Percentiles rank a stretch among this genome's conserved stretches.
Evolutionary conservation across 2,888 invertebrate species (phyloP).

Genomic region (Acanthosoma haemorrhoidale): DNA sequence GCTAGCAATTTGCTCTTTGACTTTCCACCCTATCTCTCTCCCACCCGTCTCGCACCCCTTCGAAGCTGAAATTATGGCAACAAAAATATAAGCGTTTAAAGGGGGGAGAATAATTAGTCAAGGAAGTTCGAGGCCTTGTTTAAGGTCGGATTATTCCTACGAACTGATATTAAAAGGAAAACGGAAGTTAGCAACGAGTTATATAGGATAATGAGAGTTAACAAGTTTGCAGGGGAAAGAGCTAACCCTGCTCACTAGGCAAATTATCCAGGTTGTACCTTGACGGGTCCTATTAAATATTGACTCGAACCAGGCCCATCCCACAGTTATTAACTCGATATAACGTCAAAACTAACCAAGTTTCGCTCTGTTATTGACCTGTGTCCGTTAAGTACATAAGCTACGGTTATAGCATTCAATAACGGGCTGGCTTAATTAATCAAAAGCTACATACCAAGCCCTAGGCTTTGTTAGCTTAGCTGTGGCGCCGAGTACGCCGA

Average conservation of each 20-base stretch:
- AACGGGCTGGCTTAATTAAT: neutral
- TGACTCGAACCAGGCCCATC: neutral
- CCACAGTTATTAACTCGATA: neutral
- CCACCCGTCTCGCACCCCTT: no score
- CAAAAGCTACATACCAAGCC: neutral
- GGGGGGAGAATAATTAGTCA: neutral
- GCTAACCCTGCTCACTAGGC: neutral
- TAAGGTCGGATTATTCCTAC: neutral
- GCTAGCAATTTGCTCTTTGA: conserved; percentile 7
- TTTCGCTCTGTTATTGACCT: neutral
- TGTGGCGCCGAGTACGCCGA: no score
- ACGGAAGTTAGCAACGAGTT: neutral
- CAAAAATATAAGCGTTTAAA: conserved; percentile 6
- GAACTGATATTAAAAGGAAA: neutral
- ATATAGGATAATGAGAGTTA: neutral
- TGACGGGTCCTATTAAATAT: neutral
- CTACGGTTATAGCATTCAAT: neutral
- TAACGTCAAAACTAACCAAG: conserved; percentile 6
- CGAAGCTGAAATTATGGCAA: neutral
- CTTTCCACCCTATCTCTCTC: conserved; percentile 4
- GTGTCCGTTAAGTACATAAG: neutral
- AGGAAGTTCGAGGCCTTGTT: neutral
- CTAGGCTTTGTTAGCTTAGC: neutral
- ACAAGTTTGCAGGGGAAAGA: neutral
- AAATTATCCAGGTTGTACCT: neutral